A percentile compares a stretch with the other conserved stretches of the same genome.
Evolutionary conservation across 2,888 invertebrate species (phyloP).

Genomic region (Morpho helenor): DNA sequence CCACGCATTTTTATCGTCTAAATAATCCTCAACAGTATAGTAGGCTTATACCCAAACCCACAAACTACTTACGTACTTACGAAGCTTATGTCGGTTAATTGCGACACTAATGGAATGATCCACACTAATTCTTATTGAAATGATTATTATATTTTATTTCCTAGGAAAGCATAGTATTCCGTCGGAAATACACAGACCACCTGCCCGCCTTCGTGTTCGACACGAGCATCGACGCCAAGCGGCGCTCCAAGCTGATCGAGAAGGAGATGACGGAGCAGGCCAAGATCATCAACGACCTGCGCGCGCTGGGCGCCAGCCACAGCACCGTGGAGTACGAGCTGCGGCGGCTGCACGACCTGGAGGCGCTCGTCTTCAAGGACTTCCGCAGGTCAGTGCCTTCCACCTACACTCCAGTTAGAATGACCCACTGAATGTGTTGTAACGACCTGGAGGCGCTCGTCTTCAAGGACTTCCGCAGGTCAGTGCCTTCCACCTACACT

Average conservation of each 20-base stretch:
- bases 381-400: slow-evolving; percentile 82
- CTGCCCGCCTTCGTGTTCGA: slow-evolving; percentile 92
- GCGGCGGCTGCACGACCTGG: slow-evolving; percentile 93
- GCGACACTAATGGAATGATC: too few species aligned
- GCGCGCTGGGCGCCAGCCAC: slow-evolving; percentile 92
- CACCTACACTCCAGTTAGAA: neutral
- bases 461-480: slow-evolving; percentile 70
- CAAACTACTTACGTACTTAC: too few species aligned
- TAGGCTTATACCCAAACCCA: too few species aligned
- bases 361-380: slow-evolving; percentile 96
- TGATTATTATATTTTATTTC: neutral
- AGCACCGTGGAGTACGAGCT: slow-evolving; percentile 95
- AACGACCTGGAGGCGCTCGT: slow-evolving; percentile 65
- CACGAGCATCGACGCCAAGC: slow-evolving; percentile 87
- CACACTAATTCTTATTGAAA: too few species aligned
- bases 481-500: slow-evolving; percentile 1
- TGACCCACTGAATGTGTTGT: too few species aligned
- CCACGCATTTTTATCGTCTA: too few species aligned
- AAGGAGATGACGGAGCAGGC: slow-evolving; percentile 99
- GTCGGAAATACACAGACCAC: slow-evolving; percentile 85
- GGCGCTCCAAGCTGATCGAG: slow-evolving; percentile 95
- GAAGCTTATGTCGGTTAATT: too few species aligned
- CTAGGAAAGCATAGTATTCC: slow-evolving; percentile 84
- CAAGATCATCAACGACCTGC: slow-evolving; percentile 95
- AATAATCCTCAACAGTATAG: too few species aligned